Base-by-base conservation (phyloP, 2,888 invertebrate genomes). In the Cremastinae sp. region DNA sequence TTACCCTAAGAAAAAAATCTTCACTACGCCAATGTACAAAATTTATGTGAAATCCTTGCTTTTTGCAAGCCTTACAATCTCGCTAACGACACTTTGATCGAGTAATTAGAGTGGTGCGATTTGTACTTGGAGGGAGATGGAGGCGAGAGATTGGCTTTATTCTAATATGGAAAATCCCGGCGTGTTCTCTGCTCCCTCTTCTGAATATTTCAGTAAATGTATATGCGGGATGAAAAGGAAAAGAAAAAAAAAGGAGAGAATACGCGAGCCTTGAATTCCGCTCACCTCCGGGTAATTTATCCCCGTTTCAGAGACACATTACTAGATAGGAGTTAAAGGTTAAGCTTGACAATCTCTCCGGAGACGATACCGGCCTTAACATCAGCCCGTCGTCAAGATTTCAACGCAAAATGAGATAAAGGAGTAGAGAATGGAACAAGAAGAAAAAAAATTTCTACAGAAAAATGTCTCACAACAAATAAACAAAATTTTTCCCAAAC, bases 251-350 rank as follows among this genome's bases (percentile, higher is more conserved):
- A 43, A 43, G 61, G 18, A 70, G 35, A 70, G 51, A 43, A 53
- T 51, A 53, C 51, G 62, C 59, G 68, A 71, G 68, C 68, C 72
- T 75, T 73, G 72, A 71, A 78, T 75, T 72, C 72, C 78, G 59
- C 71, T 68, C 69, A 75, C 72, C 75, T 75, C 72, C 75, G 75
- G 75, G 75, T 75, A 75, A 75, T 78, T 72, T 78, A 78, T 78
- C 62, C 65, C 69, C 70, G 64, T 75, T 78, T 66, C 49, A 74
- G 64, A 71, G 74, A 78, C 75, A 75, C 74, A 74, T 78, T 75
- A 73, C 68, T 68, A 73, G 70, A 75, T 73, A 75, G 69, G 72
- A 78, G 75, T 78, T 72, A 78, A 78, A 78, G 75, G 75, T 73
- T 75, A 72, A 74, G 73, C 76, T 74, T 65, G 76, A 70, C 76